A percentile compares a stretch with the other conserved stretches of the same genome.
Evolutionary conservation across 2,888 invertebrate species (phyloP).

Genomic region (Sarcophaga variegata): DNA sequence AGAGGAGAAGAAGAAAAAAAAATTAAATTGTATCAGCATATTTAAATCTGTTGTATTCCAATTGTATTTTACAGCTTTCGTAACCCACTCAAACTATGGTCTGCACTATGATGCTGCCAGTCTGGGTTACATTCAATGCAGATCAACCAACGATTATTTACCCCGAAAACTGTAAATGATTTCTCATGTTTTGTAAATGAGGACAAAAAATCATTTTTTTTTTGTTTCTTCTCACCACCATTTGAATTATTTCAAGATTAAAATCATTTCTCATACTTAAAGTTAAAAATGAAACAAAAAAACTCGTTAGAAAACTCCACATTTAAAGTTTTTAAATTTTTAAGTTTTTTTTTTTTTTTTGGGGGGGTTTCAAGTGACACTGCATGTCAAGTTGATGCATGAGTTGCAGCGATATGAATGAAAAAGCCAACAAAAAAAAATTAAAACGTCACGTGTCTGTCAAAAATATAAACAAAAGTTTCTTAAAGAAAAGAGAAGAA

Average conservation of each 20-base stretch:
- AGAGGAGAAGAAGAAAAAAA: background rate
- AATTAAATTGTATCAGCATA: background rate
- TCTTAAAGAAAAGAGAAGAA: background rate
- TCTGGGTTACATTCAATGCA: background rate
- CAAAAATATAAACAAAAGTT: conserved; percentile 43
- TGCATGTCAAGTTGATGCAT: conserved; percentile 57
- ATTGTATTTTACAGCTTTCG: background rate
- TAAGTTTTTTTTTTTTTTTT: conserved; percentile 1
- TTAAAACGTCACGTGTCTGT: conserved; percentile 59
- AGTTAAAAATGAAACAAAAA: background rate
- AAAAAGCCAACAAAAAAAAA: conserved; percentile 28
- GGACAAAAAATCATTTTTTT: background rate
- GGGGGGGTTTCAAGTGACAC: conserved; percentile 48
- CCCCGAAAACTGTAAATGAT: conserved; percentile 22
- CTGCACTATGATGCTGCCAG: background rate
- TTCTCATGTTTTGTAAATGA: conserved; percentile 29
- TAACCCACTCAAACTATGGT: background rate
- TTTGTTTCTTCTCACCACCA: conserved; percentile 19
- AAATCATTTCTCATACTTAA: conserved; percentile 30
- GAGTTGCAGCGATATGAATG: conserved; percentile 31
- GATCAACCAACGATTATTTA: conserved; percentile 33
- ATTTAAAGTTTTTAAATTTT: conserved; percentile 11
- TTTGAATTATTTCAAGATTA: conserved; percentile 6
- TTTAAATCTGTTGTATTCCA: background rate
- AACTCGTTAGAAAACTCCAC: conserved; percentile 15